Conservation (phyloP, 2,797 vertebrate genomes). For the Jordanella pulchra region DNA sequence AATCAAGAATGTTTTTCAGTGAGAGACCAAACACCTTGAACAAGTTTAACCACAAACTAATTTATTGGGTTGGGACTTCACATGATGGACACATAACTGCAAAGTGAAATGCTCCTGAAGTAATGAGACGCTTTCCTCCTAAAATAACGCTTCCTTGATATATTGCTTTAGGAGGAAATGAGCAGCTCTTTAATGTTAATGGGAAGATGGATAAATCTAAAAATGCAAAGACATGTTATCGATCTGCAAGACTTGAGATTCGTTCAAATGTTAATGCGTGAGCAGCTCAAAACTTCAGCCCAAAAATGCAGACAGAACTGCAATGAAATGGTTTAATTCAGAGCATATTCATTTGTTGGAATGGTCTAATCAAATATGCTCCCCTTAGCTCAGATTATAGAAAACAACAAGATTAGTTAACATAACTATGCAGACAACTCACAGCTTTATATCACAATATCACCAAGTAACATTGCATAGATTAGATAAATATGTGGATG, state of each 20-base stretch:
- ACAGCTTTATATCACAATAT: too few relatives aligned
- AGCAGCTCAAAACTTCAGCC: too few relatives aligned
- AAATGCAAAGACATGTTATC: background rate
- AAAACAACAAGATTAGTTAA: too few relatives aligned
- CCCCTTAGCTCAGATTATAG: too few relatives aligned
- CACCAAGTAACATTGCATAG: too few relatives aligned
- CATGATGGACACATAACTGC: background rate
- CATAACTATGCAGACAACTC: too few relatives aligned
- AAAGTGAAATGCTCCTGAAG: too few relatives aligned
- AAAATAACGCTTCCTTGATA: background rate
- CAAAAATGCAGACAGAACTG: conserved; percentile 3
- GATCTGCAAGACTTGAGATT: background rate
- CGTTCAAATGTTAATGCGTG: background rate
- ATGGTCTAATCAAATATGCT: too few relatives aligned
- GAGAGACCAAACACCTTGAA: background rate
- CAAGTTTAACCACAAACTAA: background rate
- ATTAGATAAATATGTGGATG: too few relatives aligned
- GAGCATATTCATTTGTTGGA: too few relatives aligned
- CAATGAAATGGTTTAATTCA: too few relatives aligned
- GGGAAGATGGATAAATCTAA: background rate
- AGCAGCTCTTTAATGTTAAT: background rate
- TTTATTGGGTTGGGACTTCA: background rate
- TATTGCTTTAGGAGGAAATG: background rate
- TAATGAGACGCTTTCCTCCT: too few relatives aligned
- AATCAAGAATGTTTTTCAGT: background rate